Percentiles rank a stretch among this genome's conserved stretches.
Conservation (phyloP, 2,113 vertebrate genomes). For the Mixornis gularis region DNA sequence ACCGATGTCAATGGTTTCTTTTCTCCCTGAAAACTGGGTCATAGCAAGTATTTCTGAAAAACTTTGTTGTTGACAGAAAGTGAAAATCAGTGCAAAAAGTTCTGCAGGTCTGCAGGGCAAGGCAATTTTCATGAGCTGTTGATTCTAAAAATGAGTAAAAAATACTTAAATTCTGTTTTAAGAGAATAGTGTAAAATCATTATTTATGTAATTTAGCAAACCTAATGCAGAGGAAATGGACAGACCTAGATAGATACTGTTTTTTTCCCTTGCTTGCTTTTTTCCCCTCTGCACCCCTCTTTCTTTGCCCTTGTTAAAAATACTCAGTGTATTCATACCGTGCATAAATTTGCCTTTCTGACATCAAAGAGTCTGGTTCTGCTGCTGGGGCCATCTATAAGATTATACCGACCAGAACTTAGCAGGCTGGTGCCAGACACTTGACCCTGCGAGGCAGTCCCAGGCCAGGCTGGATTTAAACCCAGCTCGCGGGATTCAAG, state of each 20-base stretch:
- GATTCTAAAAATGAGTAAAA: not conserved
- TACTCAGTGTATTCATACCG: not conserved
- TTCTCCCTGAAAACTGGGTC: not conserved
- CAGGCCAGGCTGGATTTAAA: constrained; percentile 47
- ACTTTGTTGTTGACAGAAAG: not conserved
- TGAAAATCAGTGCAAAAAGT: not conserved
- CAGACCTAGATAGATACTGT: not conserved
- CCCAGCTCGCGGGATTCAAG: not conserved
- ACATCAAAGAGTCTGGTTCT: constrained; percentile 47
- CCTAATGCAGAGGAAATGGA: not conserved
- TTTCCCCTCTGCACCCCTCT: not conserved
- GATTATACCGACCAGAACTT: constrained; percentile 49
- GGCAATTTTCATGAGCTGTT: not conserved
- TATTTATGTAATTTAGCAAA: not conserved
- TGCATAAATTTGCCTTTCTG: not conserved
- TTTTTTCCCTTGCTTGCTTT: not conserved
- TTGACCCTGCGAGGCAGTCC: constrained; percentile 59
- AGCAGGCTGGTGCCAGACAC: constrained; percentile 50
- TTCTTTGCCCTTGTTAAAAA: not conserved
- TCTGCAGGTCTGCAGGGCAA: not conserved
- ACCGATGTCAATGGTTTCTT: not conserved
- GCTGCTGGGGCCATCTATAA: constrained; percentile 44
- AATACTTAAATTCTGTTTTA: not conserved
- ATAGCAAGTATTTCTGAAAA: constrained; percentile 9
- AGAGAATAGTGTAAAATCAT: not conserved